A percentile compares a stretch with the other conserved stretches of the same genome.
phyloP scores from a whole-genome alignment of 2,797 vertebrate species.

The Echeneis naucrates region DNA sequence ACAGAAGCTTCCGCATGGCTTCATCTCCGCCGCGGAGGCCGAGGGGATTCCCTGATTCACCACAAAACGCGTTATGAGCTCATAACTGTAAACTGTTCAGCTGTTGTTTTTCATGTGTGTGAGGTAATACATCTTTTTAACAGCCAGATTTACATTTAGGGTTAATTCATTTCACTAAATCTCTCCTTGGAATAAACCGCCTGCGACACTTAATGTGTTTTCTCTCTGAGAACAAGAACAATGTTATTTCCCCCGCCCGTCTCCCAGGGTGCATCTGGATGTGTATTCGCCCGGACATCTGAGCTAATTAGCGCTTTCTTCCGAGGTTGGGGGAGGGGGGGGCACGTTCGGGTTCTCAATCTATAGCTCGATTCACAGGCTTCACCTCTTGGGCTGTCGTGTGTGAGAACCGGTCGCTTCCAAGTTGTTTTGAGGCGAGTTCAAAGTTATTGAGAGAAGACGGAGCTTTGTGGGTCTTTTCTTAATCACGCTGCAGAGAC shows the following conservation, averaged over 20 bases:
- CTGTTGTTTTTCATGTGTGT: conserved; percentile 40
- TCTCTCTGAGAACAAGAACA: conserved; percentile 40
- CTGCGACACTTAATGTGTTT: conserved; percentile 31
- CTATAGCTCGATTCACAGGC: conserved; percentile 73
- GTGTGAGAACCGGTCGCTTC: conserved; percentile 82
- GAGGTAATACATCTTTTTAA: conserved; percentile 15
- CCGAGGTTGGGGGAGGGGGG: conserved; percentile 41
- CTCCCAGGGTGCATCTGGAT: conserved; percentile 51
- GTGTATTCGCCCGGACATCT: conserved; percentile 63
- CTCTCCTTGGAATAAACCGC: conserved; percentile 31
- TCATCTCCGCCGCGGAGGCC: conserved; percentile 45
- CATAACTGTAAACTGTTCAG: conserved; percentile 43
- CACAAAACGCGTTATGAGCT: conserved; percentile 49
- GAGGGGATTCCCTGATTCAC: conserved; percentile 56
- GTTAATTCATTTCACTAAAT: conserved; percentile 11
- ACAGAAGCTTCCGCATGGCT: conserved; percentile 70
- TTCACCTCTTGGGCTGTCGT: conserved; percentile 74
- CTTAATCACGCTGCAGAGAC: conserved; percentile 74
- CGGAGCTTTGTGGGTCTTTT: conserved; percentile 80
- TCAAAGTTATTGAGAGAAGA: conserved; percentile 81
- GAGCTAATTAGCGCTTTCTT: conserved; percentile 83
- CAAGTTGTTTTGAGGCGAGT: conserved; percentile 80
- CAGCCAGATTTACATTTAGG: conserved; percentile 4
- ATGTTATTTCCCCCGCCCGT: conserved; percentile 45
- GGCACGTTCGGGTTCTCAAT: conserved; percentile 28